Percentiles rank a stretch among this genome's conserved stretches.
These are phyloP conservation scores for Falco naumanni DNA, from an alignment of 2,797 vertebrate species.

Conservation along the genomic window DNA sequence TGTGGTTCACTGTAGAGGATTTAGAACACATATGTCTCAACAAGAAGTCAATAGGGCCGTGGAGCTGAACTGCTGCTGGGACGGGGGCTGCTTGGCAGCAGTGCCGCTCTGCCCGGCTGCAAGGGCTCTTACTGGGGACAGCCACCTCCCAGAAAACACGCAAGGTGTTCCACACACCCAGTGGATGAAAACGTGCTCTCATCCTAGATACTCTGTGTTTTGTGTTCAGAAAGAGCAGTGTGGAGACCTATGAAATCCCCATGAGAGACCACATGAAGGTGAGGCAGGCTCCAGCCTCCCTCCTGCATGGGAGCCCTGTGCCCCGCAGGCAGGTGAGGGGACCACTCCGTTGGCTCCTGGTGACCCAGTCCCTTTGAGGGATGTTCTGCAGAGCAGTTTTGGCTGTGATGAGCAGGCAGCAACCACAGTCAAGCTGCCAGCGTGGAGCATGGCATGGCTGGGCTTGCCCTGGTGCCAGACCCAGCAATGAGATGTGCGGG, in stretches of 20 bases:
- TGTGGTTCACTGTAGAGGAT: slow-evolving; percentile 2
- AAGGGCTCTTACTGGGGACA: neutral
- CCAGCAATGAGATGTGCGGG: neutral
- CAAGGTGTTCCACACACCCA: neutral
- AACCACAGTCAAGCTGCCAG: rapidly evolving
- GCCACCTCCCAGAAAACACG: neutral
- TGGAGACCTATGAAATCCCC: neutral
- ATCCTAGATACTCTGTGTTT: neutral
- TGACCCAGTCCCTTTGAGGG: neutral
- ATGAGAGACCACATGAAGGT: rapidly evolving
- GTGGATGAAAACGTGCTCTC: rapidly evolving
- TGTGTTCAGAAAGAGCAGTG: neutral
- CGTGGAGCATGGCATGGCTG: rapidly evolving
- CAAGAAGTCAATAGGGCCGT: neutral
- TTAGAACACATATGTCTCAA: neutral
- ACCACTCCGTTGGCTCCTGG: neutral
- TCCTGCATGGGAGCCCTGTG: rapidly evolving
- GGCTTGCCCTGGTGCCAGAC: rapidly evolving
- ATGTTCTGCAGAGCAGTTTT: neutral
- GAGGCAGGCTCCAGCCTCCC: neutral
- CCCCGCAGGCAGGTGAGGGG: rapidly evolving
- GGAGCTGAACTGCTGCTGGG: neutral
- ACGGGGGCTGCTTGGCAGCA: neutral
- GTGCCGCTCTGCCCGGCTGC: neutral
- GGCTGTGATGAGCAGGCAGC: neutral